Base-by-base conservation (phyloP, 2,888 invertebrate species). In the Lycaena phlaeas region DNA sequence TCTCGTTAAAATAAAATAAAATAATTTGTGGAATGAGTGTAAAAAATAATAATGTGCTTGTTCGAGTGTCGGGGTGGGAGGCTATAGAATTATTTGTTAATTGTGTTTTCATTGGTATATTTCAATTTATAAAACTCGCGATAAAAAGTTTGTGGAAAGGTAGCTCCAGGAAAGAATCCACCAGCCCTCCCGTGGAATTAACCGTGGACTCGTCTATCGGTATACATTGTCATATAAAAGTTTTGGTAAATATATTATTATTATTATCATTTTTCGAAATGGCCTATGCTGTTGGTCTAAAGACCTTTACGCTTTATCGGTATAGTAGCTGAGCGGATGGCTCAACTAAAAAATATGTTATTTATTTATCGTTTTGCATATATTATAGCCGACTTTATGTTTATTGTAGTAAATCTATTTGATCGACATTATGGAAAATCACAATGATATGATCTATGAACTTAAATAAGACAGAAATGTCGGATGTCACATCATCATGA, bases 181-280 rank as follows among this genome's bases (percentile, higher is more conserved):
- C 57, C 45, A 48, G 25, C 7, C 53, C 67, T 0, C 60, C 72
- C 3, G 66, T 81, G 1, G 78, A 82, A 50, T 57, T 82, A 1
- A 72, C 77, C 1, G 70, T 74, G 0, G 84, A 82, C 46, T 67
- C 79, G 0, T 74, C 82, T 17, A 56, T 84, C 14, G 84, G 84
- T 3, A 72, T 72, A 4, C 84, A 84, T 56, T 84, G 77, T 44
- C 78, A 73, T 48, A 79, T 84, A 9, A 82, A 78, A 71, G 64
- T 84, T 44, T 64, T 75, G 81, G 84, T 82, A 44, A 61, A 67
- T 58, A 26, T 14, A 10, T n/a, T n/a, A n/a, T n/a, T n/a, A n/a
- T n/a, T n/a, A n/a, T n/a, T n/a, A n/a, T n/a, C n/a, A n/a, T n/a
- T n/a, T n/a, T n/a, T n/a, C n/a, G n/a, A n/a, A n/a, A n/a, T n/a